A percentile compares a stretch with the other conserved stretches of the same genome.
These are phyloP conservation scores for Sarcophaga bullata DNA, from an alignment of 1,140 invertebrate genomes.

Conservation along the genomic window DNA sequence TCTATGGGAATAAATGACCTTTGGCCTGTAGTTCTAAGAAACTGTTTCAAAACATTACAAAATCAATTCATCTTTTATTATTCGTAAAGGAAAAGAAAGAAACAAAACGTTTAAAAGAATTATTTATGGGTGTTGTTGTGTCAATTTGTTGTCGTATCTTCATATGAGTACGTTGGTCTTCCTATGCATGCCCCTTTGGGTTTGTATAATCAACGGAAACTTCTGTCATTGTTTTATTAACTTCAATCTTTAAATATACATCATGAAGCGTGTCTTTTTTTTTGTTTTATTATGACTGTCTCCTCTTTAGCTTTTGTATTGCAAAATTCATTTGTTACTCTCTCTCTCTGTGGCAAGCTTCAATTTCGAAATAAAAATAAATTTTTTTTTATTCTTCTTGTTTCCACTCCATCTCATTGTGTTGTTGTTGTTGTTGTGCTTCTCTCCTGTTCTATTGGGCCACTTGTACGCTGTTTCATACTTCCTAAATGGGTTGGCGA, in stretches of 20 bases:
- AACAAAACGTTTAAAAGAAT: too few species aligned
- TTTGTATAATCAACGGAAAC: background rate
- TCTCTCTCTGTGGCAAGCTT: too few species aligned
- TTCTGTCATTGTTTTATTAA: constrained; percentile 25
- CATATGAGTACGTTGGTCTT: too few species aligned
- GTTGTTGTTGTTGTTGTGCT: too few species aligned
- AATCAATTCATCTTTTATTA: background rate
- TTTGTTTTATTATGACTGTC: background rate
- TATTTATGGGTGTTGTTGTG: too few species aligned
- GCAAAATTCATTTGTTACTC: too few species aligned
- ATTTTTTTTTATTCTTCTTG: background rate
- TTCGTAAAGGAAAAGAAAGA: too few species aligned
- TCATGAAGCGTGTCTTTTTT: background rate
- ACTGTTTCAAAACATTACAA: background rate
- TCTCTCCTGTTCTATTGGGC: background rate
- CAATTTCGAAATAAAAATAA: background rate
- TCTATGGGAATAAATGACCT: too few species aligned
- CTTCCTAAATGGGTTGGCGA: constrained; percentile 38
- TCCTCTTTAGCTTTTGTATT: background rate
- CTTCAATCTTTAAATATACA: background rate
- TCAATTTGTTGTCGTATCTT: too few species aligned
- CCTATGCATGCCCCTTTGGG: too few species aligned
- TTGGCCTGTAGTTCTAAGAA: background rate
- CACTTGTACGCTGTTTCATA: background rate
- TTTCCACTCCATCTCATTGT: background rate